phyloP scores from a whole-genome alignment of 2,113 vertebrate species.

The Eupsittula cactorum region DNA sequence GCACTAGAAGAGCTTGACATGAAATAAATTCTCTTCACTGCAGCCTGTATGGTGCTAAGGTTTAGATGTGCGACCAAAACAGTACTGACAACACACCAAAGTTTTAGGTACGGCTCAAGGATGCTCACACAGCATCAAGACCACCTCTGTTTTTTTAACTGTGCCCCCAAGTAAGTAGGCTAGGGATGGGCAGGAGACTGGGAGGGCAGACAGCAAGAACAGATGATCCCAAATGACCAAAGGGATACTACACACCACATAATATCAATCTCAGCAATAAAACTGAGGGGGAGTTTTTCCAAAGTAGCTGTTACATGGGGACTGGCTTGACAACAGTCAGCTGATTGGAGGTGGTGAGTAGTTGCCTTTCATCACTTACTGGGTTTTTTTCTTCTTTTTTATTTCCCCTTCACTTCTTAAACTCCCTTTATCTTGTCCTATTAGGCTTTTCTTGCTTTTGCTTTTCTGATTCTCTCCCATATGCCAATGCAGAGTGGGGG shows the following conservation, averaged over 20 bases:
- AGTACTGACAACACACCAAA: background rate
- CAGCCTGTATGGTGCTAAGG: background rate
- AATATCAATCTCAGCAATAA: background rate
- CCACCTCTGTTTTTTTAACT: background rate
- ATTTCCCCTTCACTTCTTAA: background rate
- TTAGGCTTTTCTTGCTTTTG: background rate
- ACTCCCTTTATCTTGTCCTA: background rate
- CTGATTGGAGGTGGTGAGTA: background rate
- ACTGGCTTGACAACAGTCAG: background rate
- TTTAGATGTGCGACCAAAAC: background rate
- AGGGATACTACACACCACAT: background rate
- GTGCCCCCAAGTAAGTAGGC: background rate
- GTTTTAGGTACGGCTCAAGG: accelerated
- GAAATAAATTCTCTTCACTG: background rate
- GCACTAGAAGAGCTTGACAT: background rate
- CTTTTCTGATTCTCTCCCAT: background rate
- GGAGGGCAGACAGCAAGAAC: background rate
- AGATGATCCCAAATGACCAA: background rate
- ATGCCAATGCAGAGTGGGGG: accelerated
- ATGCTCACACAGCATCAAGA: background rate
- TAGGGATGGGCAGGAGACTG: background rate
- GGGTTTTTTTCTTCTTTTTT: background rate
- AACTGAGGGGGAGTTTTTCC: background rate
- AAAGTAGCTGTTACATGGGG: background rate
- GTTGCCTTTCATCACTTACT: background rate